Evolutionary conservation across 2,888 invertebrate species (phyloP), one percentile per base, ranked within the genome.

Genomic region (Endotricha flammealis): DNA sequence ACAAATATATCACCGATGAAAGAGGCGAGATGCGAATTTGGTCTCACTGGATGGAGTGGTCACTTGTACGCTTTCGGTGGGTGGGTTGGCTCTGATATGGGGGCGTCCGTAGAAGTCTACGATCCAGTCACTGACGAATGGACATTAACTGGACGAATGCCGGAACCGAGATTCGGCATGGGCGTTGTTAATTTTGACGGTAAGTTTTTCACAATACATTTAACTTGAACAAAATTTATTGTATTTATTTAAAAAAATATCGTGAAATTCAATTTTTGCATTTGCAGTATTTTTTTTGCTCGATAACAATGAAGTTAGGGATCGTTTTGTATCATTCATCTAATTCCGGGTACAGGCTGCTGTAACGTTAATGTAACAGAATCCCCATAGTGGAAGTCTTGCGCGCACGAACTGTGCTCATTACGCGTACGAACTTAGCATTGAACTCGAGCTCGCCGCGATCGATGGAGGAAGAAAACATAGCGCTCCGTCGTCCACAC

Each of bases 21-120:
- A 44, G 93, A 94, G 50, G 93, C 95, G 0, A 89, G 97, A 12
- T 97, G 96, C 77, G 96, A 96, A 71, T 95, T 97, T 67, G 96
- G 97, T 1, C 79, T 96, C 44, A 95, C 95, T 59, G 93, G 94
- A 8, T 90, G 94, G 73, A 92, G 94, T 51, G 95, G 94, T 14
- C 90, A 90, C 57, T 78, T 97, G 40, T 95, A 94, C 67, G 96
- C 96, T 0, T 91, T 97, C 53, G 97, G 97, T 27, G 97, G 97
- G 2, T 97, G 97, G 96, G 92, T 97, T 17, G 97, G 96, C 0
- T 93, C 94, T 42, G 95, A 96, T 65, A 95, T 97, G 68, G 96
- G 95, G 1, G 92, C 93, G 12, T 92, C 94, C 0, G 94, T 97
- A 45, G 97, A 97, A 70, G 90, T 92, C 53, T 97, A 95, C 67